Evolutionary conservation across 2,113 vertebrate genomes (phyloP).

Genomic region (Indicator maculatus): DNA sequence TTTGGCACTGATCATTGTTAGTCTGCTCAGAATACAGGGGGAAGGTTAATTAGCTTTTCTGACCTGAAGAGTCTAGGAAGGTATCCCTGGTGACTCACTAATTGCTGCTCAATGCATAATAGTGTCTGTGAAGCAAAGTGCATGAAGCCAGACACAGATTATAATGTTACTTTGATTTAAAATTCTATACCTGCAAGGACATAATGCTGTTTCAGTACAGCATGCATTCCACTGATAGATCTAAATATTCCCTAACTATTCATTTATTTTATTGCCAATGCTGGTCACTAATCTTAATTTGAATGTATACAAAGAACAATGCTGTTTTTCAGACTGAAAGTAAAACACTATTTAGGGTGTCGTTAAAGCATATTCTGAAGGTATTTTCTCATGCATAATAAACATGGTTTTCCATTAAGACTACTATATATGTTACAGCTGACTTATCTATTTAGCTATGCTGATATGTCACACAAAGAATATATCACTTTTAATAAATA

Average conservation of each 20-base stretch:
- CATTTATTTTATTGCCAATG: conserved; percentile 59
- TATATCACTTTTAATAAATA: background rate
- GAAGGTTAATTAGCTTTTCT: conserved; percentile 82
- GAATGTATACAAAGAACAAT: conserved; percentile 31
- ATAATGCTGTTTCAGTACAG: conserved; percentile 44
- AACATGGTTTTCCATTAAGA: background rate
- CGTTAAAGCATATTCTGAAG: background rate
- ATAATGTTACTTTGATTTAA: conserved; percentile 41
- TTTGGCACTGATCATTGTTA: conserved; percentile 40
- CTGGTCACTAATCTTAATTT: conserved; percentile 51
- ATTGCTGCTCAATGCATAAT: conserved; percentile 74
- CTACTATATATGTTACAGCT: background rate
- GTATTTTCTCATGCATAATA: background rate
- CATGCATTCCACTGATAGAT: conserved; percentile 11
- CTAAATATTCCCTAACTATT: conserved; percentile 44
- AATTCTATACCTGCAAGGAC: conserved; percentile 28
- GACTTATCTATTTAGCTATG: background rate
- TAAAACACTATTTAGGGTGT: background rate
- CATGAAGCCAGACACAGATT: conserved; percentile 31
- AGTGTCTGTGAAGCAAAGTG: conserved; percentile 61
- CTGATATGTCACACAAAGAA: background rate
- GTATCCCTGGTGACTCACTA: conserved; percentile 74
- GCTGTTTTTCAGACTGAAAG: background rate
- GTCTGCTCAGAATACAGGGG: conserved; percentile 64
- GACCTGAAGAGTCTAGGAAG: conserved; percentile 72